Conservation (phyloP, 2,888 invertebrate species). For the Petrolisthes cinctipes region DNA sequence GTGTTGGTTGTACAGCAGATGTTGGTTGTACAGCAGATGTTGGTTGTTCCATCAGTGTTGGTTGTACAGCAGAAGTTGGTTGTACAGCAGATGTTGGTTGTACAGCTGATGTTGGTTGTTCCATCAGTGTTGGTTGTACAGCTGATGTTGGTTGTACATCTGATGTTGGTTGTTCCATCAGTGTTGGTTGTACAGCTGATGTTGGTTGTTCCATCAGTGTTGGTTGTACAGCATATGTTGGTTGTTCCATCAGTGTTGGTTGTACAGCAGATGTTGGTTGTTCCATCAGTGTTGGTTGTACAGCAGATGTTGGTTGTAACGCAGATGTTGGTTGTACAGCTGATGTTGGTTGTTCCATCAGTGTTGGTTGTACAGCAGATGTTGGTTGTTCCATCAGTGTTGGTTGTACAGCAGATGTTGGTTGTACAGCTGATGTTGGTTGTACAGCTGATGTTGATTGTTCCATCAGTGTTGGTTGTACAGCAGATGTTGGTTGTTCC, state of each 20-base stretch:
- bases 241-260: background rate
- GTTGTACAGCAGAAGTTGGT: too few relatives aligned
- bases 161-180: background rate
- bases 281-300: background rate
- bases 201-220: background rate
- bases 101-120: background rate
- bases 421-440: background rate
- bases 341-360: background rate
- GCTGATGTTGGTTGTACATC: background rate
- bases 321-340: background rate
- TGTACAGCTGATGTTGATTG: background rate
- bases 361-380: too few relatives aligned
- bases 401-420: background rate
- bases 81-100: background rate
- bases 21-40: background rate
- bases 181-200: background rate
- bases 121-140: too few relatives aligned
- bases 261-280: background rate
- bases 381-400: background rate
- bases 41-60: background rate
- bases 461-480: background rate
- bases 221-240: background rate
- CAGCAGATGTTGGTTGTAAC: background rate
- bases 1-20: background rate
- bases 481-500: background rate